Evolutionary conservation across 2,888 invertebrate genomes (phyloP).

Genomic region (Lepetodrilus schrolli): DNA sequence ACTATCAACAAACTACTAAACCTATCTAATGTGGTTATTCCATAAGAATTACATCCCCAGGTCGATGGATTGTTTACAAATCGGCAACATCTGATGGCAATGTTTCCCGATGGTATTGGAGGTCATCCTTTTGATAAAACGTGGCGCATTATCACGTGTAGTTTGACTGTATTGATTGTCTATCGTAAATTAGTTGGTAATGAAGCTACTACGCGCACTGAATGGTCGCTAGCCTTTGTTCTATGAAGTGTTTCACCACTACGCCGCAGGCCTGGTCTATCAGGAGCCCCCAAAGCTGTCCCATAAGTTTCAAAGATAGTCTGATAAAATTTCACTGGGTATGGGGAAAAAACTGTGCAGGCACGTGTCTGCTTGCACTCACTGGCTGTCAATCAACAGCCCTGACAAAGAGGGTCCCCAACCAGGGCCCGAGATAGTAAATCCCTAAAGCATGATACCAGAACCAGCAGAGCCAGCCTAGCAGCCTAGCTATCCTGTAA

Average conservation of each 20-base stretch:
- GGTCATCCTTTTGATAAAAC: neutral
- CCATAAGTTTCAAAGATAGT: slow-evolving; percentile 10
- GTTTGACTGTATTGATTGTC: neutral
- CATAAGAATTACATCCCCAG: too few species aligned
- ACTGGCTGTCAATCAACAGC: neutral
- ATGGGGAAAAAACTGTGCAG: neutral
- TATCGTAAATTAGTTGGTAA: neutral
- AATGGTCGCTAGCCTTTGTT: neutral
- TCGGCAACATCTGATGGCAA: slow-evolving; percentile 11
- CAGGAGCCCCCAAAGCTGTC: neutral
- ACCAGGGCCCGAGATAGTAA: neutral
- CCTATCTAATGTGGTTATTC: too few species aligned
- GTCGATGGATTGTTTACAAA: neutral
- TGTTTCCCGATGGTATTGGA: neutral
- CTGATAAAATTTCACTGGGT: slow-evolving; percentile 24
- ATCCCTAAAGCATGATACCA: neutral
- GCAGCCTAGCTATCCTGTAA: too few species aligned
- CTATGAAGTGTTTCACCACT: neutral
- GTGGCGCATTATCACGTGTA: neutral
- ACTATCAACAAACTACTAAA: too few species aligned
- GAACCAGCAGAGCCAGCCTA: neutral
- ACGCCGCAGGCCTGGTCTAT: neutral
- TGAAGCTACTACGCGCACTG: neutral
- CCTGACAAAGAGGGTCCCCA: slow-evolving; percentile 15
- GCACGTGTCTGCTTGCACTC: slow-evolving; percentile 6